Conservation (phyloP, 2,888 invertebrate species). For the Carterocephalus palaemon region DNA sequence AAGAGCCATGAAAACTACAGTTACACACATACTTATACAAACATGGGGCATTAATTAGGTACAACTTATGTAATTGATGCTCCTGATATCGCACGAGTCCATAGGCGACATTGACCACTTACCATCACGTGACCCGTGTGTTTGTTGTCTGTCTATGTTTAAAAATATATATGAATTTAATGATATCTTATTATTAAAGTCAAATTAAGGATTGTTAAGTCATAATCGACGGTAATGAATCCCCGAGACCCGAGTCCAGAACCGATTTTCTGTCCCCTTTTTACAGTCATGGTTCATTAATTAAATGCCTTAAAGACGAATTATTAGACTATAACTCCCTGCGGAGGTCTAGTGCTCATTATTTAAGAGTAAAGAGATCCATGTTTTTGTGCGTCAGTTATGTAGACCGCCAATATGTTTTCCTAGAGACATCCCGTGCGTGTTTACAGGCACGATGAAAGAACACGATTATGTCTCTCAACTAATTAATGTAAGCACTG, state of each 20-base stretch:
- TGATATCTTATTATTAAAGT: conserved; percentile 27
- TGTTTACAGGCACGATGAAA: conserved; percentile 64
- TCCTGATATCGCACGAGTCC: no score
- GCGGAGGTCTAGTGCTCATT: conserved; percentile 47
- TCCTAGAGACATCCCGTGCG: conserved; percentile 43
- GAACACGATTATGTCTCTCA: conserved; percentile 58
- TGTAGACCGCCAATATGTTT: conserved; percentile 43
- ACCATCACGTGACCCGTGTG: no score
- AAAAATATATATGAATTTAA: no score
- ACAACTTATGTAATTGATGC: no score
- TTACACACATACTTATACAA: no score
- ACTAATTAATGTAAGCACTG: conserved; percentile 73
- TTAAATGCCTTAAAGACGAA: conserved; percentile 43
- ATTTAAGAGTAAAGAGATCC: conserved; percentile 9
- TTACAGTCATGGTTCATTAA: conserved; percentile 48
- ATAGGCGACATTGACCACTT: no score
- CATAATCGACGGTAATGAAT: conserved; percentile 49
- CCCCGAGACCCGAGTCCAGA: conserved; percentile 41
- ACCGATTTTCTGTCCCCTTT: conserved; percentile 40
- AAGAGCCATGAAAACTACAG: no score
- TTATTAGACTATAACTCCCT: conserved; percentile 39
- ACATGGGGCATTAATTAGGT: no score
- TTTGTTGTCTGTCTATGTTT: no score
- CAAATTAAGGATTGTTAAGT: conserved; percentile 63
- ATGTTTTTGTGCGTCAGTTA: conserved; percentile 14